These are phyloP conservation scores for Loris lydekkerianus DNA, from an alignment of 2,797 vertebrate species.

Conservation along the genomic window DNA sequence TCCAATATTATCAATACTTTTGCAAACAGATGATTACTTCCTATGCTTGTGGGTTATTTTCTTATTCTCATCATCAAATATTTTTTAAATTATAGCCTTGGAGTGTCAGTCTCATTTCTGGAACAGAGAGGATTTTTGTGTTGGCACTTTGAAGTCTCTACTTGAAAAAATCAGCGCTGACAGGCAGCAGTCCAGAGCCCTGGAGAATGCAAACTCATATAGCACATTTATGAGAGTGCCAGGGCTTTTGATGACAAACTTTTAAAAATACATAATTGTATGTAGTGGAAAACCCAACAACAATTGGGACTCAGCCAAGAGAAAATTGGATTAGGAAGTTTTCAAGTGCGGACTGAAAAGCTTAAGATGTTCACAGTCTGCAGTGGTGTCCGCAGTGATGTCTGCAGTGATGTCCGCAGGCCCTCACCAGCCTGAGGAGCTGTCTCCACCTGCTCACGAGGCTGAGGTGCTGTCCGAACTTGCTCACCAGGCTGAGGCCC, in stretches of 20 bases:
- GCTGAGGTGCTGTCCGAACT: too few relatives aligned
- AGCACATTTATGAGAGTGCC: constrained; percentile 23
- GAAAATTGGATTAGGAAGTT: constrained; percentile 74
- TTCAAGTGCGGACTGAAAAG: background rate
- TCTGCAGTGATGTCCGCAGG: too few relatives aligned
- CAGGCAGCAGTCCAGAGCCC: background rate
- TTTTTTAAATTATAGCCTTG: constrained; percentile 38
- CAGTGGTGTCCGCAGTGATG: background rate
- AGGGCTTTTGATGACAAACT: constrained; percentile 13
- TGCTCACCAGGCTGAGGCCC: too few relatives aligned
- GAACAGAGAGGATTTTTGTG: constrained; percentile 2
- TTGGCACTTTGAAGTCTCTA: background rate
- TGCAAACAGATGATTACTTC: background rate
- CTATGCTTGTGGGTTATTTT: background rate
- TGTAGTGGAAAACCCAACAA: constrained; percentile 42
- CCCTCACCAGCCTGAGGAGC: too few relatives aligned
- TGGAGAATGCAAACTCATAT: constrained; percentile 1
- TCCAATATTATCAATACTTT: background rate
- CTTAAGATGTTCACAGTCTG: constrained; percentile 56
- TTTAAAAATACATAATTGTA: constrained; percentile 46
- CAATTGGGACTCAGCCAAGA: constrained; percentile 48
- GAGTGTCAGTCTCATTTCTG: background rate
- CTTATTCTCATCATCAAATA: constrained; percentile 14
- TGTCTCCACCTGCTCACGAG: too few relatives aligned
- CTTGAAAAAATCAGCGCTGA: background rate